Percentiles rank a stretch among this genome's conserved stretches.
Conservation (phyloP, 2,797 vertebrate species). For the Poeciliopsis paucimaculata region DNA sequence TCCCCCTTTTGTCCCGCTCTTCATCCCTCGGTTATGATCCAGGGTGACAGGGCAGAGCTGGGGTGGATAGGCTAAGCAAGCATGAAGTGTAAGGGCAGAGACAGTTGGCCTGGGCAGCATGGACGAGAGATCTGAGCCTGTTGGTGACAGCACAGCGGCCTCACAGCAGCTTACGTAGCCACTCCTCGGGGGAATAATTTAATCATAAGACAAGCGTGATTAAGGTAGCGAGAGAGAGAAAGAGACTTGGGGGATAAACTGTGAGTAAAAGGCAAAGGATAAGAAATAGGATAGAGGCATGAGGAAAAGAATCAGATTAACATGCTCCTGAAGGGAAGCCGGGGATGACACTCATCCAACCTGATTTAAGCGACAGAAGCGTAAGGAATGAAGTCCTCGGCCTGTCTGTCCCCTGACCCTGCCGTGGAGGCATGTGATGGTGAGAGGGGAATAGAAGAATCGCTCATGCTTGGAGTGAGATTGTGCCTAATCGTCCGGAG, state of each 20-base stretch:
- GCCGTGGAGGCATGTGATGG: constrained; percentile 41
- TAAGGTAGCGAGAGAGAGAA: constrained; percentile 57
- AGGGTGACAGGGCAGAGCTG: constrained; percentile 69
- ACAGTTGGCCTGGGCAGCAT: constrained; percentile 29
- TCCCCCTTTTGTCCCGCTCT: constrained; percentile 27
- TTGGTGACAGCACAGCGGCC: constrained; percentile 58
- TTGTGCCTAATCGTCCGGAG: constrained; percentile 72
- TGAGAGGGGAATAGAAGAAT: constrained; percentile 67
- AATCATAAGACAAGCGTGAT: constrained; percentile 71
- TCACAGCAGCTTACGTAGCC: constrained; percentile 48
- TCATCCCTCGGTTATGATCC: constrained; percentile 58
- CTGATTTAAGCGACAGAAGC: constrained; percentile 81
- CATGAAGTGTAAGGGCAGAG: constrained; percentile 41
- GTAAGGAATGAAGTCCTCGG: constrained; percentile 77
- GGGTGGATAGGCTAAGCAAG: constrained; percentile 43
- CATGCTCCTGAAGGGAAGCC: constrained; percentile 66
- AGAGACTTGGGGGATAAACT: constrained; percentile 40
- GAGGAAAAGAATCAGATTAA: constrained; percentile 77
- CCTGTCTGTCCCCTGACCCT: constrained; percentile 73
- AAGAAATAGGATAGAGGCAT: constrained; percentile 51
- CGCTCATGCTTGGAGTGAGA: constrained; percentile 76
- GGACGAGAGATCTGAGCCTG: constrained; percentile 42
- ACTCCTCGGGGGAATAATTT: constrained; percentile 73
- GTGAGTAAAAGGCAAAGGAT: constrained; percentile 46
- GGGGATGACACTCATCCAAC: constrained; percentile 79